Percentiles rank a stretch among this genome's conserved stretches.
These are phyloP conservation scores for Phyllotis vaccarum DNA, from an alignment of 2,797 vertebrate species.

Conservation along the genomic window DNA sequence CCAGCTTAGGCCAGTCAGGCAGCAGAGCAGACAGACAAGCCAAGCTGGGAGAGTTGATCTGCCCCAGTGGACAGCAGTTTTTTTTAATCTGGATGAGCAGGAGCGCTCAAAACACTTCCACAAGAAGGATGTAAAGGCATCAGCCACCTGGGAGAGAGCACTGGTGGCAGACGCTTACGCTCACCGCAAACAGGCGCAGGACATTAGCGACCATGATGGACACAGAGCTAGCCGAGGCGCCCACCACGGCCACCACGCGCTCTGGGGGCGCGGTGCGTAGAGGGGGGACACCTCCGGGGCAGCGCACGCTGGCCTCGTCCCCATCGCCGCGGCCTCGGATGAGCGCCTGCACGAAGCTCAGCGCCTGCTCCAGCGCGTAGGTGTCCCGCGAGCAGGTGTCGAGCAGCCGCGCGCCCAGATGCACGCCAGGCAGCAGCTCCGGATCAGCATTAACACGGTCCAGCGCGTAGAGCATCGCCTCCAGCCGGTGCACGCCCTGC, in stretches of 20 bases:
- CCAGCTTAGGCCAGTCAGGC: background rate
- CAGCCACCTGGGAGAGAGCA: background rate
- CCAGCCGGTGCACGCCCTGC: conserved; percentile 94
- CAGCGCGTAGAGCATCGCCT: conserved; percentile 95
- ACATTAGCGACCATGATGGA: conserved; percentile 98
- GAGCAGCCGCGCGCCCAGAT: conserved; percentile 92
- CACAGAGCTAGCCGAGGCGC: conserved; percentile 94
- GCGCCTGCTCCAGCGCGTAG: conserved; percentile 94
- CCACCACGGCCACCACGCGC: conserved; percentile 93
- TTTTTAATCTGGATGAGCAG: background rate
- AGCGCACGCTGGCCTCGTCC: conserved; percentile 90
- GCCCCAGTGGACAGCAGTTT: background rate
- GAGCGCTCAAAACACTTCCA: background rate
- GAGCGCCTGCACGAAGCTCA: conserved; percentile 93
- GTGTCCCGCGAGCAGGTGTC: conserved; percentile 96
- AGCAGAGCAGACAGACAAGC: too few species aligned
- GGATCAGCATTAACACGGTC: conserved; percentile 94
- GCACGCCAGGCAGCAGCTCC: conserved; percentile 92
- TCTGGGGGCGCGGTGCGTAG: conserved; percentile 92
- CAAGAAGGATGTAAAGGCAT: too few species aligned
- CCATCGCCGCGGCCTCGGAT: conserved; percentile 88
- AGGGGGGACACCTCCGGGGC: conserved; percentile 90
- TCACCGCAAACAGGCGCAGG: conserved; percentile 93
- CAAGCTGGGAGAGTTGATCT: background rate
- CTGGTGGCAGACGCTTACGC: background rate